Conservation (phyloP, 2,797 vertebrate genomes). For the Scomberomorus guttatus region DNA sequence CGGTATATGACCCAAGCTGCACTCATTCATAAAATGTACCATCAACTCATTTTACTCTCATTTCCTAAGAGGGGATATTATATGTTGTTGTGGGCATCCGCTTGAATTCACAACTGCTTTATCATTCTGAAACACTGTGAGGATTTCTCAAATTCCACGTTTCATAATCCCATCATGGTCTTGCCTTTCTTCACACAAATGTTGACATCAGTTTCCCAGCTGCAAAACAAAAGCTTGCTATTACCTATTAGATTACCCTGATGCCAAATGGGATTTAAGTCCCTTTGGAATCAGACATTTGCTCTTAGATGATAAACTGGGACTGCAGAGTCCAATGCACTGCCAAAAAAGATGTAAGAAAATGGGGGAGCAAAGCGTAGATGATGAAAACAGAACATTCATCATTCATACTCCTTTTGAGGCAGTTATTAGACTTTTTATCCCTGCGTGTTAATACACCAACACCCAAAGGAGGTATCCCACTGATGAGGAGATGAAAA, state of each 20-base stretch:
- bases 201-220: slow-evolving; percentile 60
- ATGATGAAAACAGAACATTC: slow-evolving; percentile 45
- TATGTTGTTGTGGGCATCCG: slow-evolving; percentile 10
- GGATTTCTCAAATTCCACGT: slow-evolving; percentile 69
- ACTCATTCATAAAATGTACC: slow-evolving; percentile 41
- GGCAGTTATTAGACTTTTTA: slow-evolving; percentile 34
- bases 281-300: slow-evolving; percentile 66
- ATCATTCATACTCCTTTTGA: slow-evolving; percentile 49
- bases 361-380: slow-evolving; percentile 15
- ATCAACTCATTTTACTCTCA: slow-evolving; percentile 47
- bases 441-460: slow-evolving; percentile 36
- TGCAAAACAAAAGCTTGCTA: slow-evolving; percentile 63
- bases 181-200: slow-evolving; percentile 45
- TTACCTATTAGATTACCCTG: slow-evolving; percentile 74
- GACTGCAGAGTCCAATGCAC: slow-evolving; percentile 35
- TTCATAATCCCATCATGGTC: slow-evolving; percentile 73
- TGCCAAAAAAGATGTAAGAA: slow-evolving; percentile 41
- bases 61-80: slow-evolving; percentile 41
- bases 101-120: slow-evolving; percentile 39
- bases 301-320: slow-evolving; percentile 64
- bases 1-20: slow-evolving; percentile 36
- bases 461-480: slow-evolving; percentile 49
- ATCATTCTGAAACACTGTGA: slow-evolving; percentile 55
- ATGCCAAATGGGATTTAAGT: slow-evolving; percentile 77
- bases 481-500: slow-evolving; percentile 50